These are phyloP conservation scores for Nomada flava DNA, from an alignment of 2,888 invertebrate species.

Conservation along the genomic window DNA sequence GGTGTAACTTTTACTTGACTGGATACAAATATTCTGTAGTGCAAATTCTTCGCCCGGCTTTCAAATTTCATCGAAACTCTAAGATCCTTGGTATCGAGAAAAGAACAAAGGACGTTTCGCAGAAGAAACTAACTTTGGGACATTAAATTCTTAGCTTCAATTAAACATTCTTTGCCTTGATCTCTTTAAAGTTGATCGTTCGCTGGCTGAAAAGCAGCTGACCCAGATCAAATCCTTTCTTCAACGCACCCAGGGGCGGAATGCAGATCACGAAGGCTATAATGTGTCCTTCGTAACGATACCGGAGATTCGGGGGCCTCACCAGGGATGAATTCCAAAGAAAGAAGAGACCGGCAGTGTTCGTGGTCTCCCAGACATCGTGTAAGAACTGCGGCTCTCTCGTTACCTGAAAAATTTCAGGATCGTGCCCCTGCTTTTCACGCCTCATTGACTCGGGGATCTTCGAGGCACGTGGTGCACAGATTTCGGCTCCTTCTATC, in stretches of 20 bases:
- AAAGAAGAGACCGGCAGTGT: slow-evolving; percentile 13
- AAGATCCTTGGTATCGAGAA: too few relatives aligned
- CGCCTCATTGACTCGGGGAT: slow-evolving; percentile 49
- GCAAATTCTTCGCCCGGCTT: too few relatives aligned
- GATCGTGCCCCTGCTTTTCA: slow-evolving; percentile 52
- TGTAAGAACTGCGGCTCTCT: slow-evolving; percentile 22
- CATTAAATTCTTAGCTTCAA: too few relatives aligned
- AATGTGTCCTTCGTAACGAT: slow-evolving; percentile 39
- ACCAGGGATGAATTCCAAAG: slow-evolving; percentile 44
- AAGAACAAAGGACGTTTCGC: too few relatives aligned
- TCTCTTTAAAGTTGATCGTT: too few relatives aligned
- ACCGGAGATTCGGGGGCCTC: slow-evolving; percentile 26
- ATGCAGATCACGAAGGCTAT: slow-evolving; percentile 20
- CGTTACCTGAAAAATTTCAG: slow-evolving; percentile 62
- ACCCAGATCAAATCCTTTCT: slow-evolving; percentile 19
- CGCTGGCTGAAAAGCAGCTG: neutral
- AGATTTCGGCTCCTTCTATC: slow-evolving; percentile 46
- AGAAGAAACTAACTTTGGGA: too few relatives aligned
- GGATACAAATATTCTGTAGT: too few relatives aligned
- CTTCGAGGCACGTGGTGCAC: slow-evolving; percentile 56
- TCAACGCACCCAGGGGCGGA: neutral
- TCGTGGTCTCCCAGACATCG: slow-evolving; percentile 20
- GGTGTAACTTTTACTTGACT: too few relatives aligned
- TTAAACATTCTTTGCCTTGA: too few relatives aligned
- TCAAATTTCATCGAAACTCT: too few relatives aligned